Conservation (phyloP, 1,140 invertebrate genomes). For the Drosophila orosa region DNA sequence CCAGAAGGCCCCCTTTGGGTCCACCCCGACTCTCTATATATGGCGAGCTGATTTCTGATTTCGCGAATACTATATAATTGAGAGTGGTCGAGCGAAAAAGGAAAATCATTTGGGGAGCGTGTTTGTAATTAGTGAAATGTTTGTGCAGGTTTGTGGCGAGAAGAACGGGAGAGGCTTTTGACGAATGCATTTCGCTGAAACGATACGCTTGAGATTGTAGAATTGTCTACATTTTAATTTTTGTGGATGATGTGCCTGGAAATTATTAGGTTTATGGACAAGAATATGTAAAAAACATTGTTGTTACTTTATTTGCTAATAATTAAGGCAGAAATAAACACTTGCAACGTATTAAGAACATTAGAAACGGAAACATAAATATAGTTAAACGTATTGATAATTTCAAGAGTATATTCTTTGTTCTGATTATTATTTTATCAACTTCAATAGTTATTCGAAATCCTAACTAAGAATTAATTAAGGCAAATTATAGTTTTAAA, state of each 20-base stretch:
- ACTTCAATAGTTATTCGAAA: too few species aligned
- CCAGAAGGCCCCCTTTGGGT: neutral
- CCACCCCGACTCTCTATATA: slow-evolving; percentile 24
- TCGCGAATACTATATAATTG: slow-evolving; percentile 37
- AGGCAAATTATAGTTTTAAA: too few species aligned
- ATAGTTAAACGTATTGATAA: too few species aligned
- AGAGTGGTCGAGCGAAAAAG: slow-evolving; percentile 13
- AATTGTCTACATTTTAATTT: slow-evolving; percentile 8
- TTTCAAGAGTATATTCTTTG: too few species aligned
- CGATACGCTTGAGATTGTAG: slow-evolving; percentile 6
- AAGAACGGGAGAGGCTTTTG: neutral
- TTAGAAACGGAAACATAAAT: too few species aligned
- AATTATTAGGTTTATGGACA: neutral
- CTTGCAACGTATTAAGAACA: too few species aligned
- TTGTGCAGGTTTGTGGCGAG: slow-evolving; percentile 32
- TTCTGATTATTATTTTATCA: too few species aligned
- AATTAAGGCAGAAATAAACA: neutral
- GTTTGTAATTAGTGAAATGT: slow-evolving; percentile 58
- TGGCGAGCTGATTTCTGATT: slow-evolving; percentile 38
- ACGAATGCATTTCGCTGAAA: slow-evolving; percentile 23
- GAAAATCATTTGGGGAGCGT: slow-evolving; percentile 45
- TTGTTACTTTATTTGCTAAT: neutral
- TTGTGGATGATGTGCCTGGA: neutral
- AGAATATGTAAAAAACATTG: slow-evolving; percentile 2
- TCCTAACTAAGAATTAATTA: too few species aligned